A percentile compares a stretch with the other conserved stretches of the same genome.
These are phyloP conservation scores for Leptopilina myrica DNA, from an alignment of 2,888 invertebrate genomes.

Conservation along the genomic window DNA sequence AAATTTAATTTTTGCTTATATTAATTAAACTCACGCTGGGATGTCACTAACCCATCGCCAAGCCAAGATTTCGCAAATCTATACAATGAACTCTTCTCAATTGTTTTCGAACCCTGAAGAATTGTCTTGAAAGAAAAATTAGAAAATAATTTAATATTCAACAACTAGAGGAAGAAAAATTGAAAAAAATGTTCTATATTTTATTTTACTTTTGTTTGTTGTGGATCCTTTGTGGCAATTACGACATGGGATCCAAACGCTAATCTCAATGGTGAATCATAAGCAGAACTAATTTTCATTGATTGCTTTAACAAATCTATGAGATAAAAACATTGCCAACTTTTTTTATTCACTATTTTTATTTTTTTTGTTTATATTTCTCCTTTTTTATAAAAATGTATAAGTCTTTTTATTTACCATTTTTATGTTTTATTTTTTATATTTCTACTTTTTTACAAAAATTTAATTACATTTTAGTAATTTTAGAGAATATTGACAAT, in stretches of 20 bases:
- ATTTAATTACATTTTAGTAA: too few relatives aligned
- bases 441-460: too few relatives aligned
- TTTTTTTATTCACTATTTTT: background rate
- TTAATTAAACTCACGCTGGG: background rate
- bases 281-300: conserved; percentile 35
- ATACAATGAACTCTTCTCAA: background rate
- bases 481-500: too few relatives aligned
- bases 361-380: too few relatives aligned
- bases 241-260: background rate
- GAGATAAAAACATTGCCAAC: background rate
- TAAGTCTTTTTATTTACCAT: too few relatives aligned
- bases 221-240: background rate
- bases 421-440: too few relatives aligned
- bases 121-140: background rate
- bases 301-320: conserved; percentile 35
- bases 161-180: background rate
- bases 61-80: conserved; percentile 7
- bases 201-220: background rate
- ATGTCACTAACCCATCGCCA: conserved; percentile 13
- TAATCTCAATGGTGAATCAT: background rate
- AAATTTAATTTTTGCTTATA: background rate
- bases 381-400: background rate
- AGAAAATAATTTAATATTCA: too few relatives aligned
- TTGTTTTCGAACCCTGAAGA: background rate
- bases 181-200: background rate